Conservation (phyloP, 2,113 vertebrate genomes). For the Gadus chalcogrammus region DNA sequence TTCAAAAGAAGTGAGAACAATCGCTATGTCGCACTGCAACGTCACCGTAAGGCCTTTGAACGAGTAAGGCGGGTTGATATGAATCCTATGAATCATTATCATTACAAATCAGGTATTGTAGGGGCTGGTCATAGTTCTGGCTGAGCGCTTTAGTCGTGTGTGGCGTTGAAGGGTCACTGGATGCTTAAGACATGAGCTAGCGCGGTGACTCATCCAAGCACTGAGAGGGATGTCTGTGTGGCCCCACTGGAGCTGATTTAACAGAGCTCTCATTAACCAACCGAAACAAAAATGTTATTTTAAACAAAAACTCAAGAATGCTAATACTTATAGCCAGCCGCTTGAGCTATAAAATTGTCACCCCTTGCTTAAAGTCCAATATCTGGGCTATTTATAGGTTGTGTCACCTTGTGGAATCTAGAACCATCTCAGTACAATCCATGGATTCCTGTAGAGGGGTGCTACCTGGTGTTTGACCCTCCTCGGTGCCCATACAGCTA, state of each 20-base stretch:
- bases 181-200: slow-evolving; percentile 58
- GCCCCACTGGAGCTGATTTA: no score
- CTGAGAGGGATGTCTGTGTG: no score
- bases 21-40: no score
- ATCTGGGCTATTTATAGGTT: slow-evolving; percentile 17
- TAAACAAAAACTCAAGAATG: no score
- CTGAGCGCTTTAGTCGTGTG: slow-evolving; percentile 26
- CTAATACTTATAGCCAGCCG: no score
- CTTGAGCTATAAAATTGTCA: neutral
- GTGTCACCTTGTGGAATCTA: slow-evolving; percentile 32
- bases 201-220: slow-evolving; percentile 55
- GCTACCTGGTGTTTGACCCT: no score
- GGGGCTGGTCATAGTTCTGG: slow-evolving; percentile 31
- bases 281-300: no score
- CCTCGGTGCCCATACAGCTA: no score
- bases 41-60: no score
- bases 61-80: no score
- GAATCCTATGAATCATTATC: slow-evolving; percentile 4
- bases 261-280: no score
- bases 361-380: slow-evolving; percentile 8
- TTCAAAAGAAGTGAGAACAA: no score
- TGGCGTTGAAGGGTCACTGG: slow-evolving; percentile 38
- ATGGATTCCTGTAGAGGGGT: slow-evolving; percentile 10
- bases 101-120: slow-evolving; percentile 26
- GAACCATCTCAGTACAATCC: slow-evolving; percentile 26